Base-by-base conservation (phyloP, 2,797 vertebrate species). In the Poeciliopsis infans region DNA sequence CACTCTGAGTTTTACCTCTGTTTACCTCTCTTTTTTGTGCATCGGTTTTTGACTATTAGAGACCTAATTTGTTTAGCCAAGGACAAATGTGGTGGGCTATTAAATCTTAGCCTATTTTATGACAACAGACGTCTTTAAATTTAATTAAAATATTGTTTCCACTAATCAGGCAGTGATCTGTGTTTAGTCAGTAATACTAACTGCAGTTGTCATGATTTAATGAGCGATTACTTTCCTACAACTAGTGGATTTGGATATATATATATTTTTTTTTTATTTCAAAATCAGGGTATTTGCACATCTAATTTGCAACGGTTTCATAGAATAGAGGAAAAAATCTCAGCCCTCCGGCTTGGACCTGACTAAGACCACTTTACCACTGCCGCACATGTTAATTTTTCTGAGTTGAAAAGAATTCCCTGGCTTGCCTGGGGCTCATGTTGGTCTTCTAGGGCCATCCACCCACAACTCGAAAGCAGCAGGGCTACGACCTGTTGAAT, bases 401-500 rank as follows among this genome's bases (percentile, higher is more conserved):
- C 23, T 47, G 43, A 72, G 78, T 72, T 72, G 53, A 45, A 49
- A 49, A 72, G 64, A 76, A 78, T 75, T 41, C n/a, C 47, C 70
- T 2, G 39, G 77, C 68, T 76, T 51, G 73, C 76, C 57, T 59
- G 3, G 20, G 75, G 83, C 57, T 31, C 31, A 77, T 18, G 8
- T 70, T 78, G 64, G 75, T 74, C 76, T 80, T 75, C 45, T 49
- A 25, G 4, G 36, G 18, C 25, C 61, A n/a, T 41, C 57, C 72
- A 75, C 25, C 64, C n/a, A 47, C 18, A 0, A n/a, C 11, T 41
- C 71, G 45, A 57, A 77, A 61, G 78, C 71, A 76, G 66, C 64
- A 53, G 45, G 75, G 73, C 61, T 12, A 69, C 79, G 75, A 82
- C 83, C 85, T 77, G 84, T 59, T 81, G 74, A 79, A 61, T 41